These are phyloP conservation scores for Elgaria multicarinata DNA, from an alignment of 2,113 vertebrate species.

Conservation along the genomic window DNA sequence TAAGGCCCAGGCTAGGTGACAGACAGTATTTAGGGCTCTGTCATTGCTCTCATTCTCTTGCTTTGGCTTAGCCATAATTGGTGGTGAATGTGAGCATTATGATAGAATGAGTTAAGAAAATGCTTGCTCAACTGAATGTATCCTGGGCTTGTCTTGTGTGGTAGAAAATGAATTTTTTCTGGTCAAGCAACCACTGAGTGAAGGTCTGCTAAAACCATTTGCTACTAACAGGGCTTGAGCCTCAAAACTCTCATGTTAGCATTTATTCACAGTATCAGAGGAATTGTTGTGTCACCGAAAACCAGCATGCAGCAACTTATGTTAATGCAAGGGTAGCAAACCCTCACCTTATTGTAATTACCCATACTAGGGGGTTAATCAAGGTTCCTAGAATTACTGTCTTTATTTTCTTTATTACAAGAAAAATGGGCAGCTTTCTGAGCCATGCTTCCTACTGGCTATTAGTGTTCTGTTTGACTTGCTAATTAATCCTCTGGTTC, in stretches of 20 bases:
- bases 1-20: constrained; percentile 25
- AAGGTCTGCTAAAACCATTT: constrained; percentile 65
- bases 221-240: constrained; percentile 23
- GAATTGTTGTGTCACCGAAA: constrained; percentile 62
- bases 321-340: constrained; percentile 74
- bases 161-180: constrained; percentile 58
- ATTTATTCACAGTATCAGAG: constrained; percentile 59
- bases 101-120: constrained; percentile 63
- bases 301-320: constrained; percentile 66
- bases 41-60: background rate
- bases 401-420: constrained; percentile 68
- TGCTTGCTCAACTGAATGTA: constrained; percentile 48
- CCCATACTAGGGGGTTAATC: constrained; percentile 70
- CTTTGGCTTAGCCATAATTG: constrained; percentile 41
- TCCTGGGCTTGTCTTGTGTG: constrained; percentile 31
- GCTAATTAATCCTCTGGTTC: constrained; percentile 68
- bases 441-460: constrained; percentile 52
- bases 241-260: constrained; percentile 64
- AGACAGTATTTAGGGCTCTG: constrained; percentile 45
- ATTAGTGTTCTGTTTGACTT: constrained; percentile 43
- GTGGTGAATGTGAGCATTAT: constrained; percentile 56
- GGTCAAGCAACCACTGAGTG: constrained; percentile 46
- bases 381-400: constrained; percentile 71
- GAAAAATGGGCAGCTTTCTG: constrained; percentile 61
- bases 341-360: constrained; percentile 72